Conservation (phyloP, 2,797 vertebrate genomes). For the Psittacula derbiana region DNA sequence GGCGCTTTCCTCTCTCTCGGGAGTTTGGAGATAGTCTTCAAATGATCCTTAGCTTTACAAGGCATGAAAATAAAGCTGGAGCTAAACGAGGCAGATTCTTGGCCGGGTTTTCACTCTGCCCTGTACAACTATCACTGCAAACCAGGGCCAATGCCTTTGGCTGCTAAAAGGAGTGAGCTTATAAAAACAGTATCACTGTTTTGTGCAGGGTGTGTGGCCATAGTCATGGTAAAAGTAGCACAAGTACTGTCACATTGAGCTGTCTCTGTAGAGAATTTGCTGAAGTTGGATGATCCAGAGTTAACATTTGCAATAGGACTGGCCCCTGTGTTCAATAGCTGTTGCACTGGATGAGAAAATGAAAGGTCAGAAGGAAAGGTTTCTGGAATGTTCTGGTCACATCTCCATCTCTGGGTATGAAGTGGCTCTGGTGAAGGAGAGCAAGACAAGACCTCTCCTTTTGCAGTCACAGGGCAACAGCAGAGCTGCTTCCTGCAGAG, state of each 20-base stretch:
- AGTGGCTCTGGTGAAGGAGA: neutral
- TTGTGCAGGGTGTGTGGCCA: slow-evolving; percentile 25
- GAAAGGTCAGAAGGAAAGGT: neutral
- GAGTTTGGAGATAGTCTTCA: slow-evolving; percentile 24
- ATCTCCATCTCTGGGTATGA: neutral
- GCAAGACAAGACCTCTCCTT: neutral
- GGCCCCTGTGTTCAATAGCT: neutral
- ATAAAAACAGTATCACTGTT: slow-evolving; percentile 18
- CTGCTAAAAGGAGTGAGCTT: neutral
- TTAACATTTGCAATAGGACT: neutral
- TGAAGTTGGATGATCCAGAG: neutral
- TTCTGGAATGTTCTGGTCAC: neutral
- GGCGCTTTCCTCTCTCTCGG: neutral
- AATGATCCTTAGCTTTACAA: slow-evolving; percentile 34
- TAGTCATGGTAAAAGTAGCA: neutral
- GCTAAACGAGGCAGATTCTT: slow-evolving; percentile 27
- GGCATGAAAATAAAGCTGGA: slow-evolving; percentile 41
- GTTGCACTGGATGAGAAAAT: neutral
- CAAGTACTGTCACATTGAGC: neutral
- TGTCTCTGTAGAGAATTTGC: neutral
- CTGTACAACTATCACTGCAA: neutral
- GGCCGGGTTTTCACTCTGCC: neutral
- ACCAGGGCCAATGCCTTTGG: neutral
- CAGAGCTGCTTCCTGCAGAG: neutral
- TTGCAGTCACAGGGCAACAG: neutral